phyloP scores from a whole-genome alignment of 2,113 vertebrate genomes.

The Abramis brama region DNA sequence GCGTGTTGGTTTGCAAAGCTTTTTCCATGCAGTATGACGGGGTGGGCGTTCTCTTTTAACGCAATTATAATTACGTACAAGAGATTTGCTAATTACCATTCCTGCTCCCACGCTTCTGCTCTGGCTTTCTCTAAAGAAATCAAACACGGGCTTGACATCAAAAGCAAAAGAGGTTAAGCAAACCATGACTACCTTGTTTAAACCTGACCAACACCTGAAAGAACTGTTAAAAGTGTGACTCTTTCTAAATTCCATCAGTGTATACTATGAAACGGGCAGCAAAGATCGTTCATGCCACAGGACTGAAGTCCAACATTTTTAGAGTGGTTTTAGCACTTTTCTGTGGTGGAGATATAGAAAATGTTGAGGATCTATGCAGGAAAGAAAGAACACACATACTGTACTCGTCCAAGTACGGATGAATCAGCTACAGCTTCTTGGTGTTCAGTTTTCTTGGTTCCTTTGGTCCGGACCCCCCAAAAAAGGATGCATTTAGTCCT shows the following conservation, averaged over 20 bases:
- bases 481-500: too few relatives aligned
- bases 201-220: slow-evolving; percentile 32
- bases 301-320: not conserved
- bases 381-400: not conserved
- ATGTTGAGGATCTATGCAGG: not conserved
- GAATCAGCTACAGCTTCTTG: not conserved
- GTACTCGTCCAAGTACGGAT: not conserved
- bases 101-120: slow-evolving; percentile 56
- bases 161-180: slow-evolving; percentile 39
- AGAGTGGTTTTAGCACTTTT: not conserved
- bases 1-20: slow-evolving; percentile 27
- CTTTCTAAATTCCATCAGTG: not conserved
- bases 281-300: not conserved
- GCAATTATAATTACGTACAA: slow-evolving; percentile 53
- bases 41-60: slow-evolving; percentile 34
- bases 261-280: not conserved
- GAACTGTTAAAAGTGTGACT: not conserved
- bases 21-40: slow-evolving; percentile 44
- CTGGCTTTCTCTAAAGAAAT: slow-evolving; percentile 42
- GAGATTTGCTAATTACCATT: slow-evolving; percentile 57
- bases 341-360: not conserved
- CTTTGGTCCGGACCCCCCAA: too few relatives aligned
- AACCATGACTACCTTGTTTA: slow-evolving; percentile 38
- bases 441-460: too few relatives aligned
- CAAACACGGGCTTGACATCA: not conserved